phyloP scores from a whole-genome alignment of 30 jellyfish, hydroid and myxozoan species.

The Catostylus mosaicus region DNA sequence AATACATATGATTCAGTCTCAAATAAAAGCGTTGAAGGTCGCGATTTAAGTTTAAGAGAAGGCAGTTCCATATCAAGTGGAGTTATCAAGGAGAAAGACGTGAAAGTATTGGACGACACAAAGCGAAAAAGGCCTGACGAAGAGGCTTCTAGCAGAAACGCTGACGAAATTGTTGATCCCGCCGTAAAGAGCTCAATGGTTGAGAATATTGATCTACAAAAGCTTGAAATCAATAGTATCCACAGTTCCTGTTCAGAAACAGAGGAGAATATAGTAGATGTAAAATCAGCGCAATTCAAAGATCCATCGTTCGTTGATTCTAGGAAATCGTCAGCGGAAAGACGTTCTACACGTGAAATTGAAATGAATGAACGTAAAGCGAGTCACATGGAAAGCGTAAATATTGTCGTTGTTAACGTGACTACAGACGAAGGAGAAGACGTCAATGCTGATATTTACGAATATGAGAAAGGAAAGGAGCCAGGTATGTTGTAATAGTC shows the following conservation, averaged over 20 bases:
- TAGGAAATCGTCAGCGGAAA: background rate
- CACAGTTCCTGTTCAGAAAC: slow-evolving; percentile 5
- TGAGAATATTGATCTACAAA: slow-evolving; percentile 34
- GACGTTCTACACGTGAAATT: background rate
- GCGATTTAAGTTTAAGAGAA: background rate
- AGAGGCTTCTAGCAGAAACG: background rate
- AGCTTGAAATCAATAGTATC: slow-evolving; percentile 7
- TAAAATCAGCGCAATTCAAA: background rate
- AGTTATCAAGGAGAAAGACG: background rate
- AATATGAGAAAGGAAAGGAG: slow-evolving; percentile 29
- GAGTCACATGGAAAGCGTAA: slow-evolving; percentile 33
- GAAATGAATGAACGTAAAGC: slow-evolving; percentile 12
- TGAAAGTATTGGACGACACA: background rate
- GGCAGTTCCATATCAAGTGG: slow-evolving; percentile 7
- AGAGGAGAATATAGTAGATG: background rate
- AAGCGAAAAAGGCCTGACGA: background rate
- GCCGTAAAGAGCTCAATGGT: slow-evolving; percentile 10
- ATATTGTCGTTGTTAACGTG: slow-evolving; percentile 65
- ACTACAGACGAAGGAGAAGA: slow-evolving; percentile 78
- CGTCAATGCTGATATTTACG: slow-evolving; percentile 71
- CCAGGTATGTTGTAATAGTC: background rate
- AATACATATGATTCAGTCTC: background rate
- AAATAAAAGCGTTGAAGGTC: slow-evolving; percentile 7
- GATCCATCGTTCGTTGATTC: background rate
- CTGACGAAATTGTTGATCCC: background rate